phyloP scores from a whole-genome alignment of 2,888 invertebrate genomes.

The Biston stratarius region DNA sequence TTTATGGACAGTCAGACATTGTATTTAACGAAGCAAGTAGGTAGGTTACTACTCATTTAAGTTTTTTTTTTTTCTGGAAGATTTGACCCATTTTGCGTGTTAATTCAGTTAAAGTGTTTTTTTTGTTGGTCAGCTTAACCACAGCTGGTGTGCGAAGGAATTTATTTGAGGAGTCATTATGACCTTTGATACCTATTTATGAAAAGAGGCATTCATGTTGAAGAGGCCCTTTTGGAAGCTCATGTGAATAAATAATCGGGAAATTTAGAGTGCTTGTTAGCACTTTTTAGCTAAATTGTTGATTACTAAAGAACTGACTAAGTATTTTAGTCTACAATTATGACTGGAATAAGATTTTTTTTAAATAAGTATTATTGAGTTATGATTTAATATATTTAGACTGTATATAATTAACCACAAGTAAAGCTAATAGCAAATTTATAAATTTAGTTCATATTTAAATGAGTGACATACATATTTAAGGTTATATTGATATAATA shows the following conservation, averaged over 20 bases:
- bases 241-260: constrained; percentile 16
- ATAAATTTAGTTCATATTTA: background rate
- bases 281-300: background rate
- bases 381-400: background rate
- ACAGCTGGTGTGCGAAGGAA: background rate
- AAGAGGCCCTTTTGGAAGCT: constrained; percentile 2
- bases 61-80: background rate
- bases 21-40: too few species aligned
- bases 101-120: constrained; percentile 9
- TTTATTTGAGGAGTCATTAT: constrained; percentile 20
- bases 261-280: background rate
- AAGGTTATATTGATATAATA: background rate
- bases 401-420: background rate
- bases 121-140: constrained; percentile 13
- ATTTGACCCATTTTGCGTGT: background rate
- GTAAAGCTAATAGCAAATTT: too few species aligned
- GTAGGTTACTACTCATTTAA: background rate
- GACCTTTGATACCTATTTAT: constrained; percentile 27
- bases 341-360: too few species aligned
- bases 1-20: too few species aligned
- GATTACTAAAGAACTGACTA: background rate
- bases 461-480: background rate
- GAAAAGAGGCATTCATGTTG: constrained; percentile 22
- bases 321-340: too few species aligned
- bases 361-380: too few species aligned